Evolutionary conservation across 2,113 vertebrate genomes (phyloP), one percentile per base, ranked within the genome.

Genomic region (Agelaius phoeniceus): DNA sequence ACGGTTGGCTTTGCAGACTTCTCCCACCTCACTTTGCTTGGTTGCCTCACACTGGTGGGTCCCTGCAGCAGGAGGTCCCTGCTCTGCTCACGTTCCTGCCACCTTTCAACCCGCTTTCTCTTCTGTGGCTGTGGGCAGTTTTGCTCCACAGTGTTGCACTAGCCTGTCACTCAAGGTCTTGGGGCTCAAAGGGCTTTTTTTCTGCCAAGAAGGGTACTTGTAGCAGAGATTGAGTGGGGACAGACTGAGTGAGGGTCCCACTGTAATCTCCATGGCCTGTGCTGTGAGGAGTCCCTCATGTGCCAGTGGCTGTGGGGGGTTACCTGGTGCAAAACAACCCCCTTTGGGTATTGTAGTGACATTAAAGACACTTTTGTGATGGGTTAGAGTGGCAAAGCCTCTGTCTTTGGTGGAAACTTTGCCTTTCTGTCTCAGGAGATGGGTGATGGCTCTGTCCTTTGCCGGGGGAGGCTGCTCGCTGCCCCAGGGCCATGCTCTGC

Each of bases 1-100:
- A 84, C 80, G 2, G 21, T 74, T 91, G 96, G 93, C 97, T 97
- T 95, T 95, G 95, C 90, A 31, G 84, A 93, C 86, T 89, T 67
- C 90, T 87, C 89, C 93, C 51, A 23, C 89, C 35, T 86, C 9
- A 3, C 16, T 84, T 94, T 5, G 78, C 94, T 95, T 91, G 39
- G n/a, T 95, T 95, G 87, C 88, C 76, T 87, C 77, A 84, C 93
- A 67, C 48, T 6, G 7, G 41, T 52, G 69, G 87, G 24, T 71
- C 51, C 80, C 68, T 15, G 66, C 88, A 74, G 71, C 62, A 33
- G 66, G 77, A 58, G 35, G 39, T 66, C 57, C 49, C 31, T 10
- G 46, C 91, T 94, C 83, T 89, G 92, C 95, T 97, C 86, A 67
- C 51, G 5, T 73, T 57, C 55, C 95, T 91, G 57, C 95, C 89